Base-by-base conservation (phyloP, 2,113 vertebrate species). In the Spermophilus dauricus region DNA sequence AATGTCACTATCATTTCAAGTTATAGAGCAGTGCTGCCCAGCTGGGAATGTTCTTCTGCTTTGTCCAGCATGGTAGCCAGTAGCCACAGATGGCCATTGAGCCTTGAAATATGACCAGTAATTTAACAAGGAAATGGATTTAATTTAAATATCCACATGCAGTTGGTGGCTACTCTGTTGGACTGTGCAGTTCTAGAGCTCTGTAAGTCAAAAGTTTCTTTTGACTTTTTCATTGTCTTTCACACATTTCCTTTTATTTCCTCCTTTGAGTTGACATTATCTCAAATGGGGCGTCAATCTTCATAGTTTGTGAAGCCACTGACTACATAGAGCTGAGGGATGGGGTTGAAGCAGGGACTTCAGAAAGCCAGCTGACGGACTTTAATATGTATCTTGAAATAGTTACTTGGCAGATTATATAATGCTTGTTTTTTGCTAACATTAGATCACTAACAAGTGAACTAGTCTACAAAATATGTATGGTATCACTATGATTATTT, bases 211-310 rank as follows among this genome's bases (percentile, higher is more conserved):
- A 72, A n/a, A 63, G 5, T 37, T 11, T 69, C 7, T 0, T 20
- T 93, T 39, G 45, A 58, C 69, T 90, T 94, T 96, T 96, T 93
- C 94, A 93, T 86, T 48, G 8, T n/a, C 37, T 70, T 76, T 39
- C 7, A 51, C 3, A 93, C 76, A 20, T 72, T 26, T 88, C 51
- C 39, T 34, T 53, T 39, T 39, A 30, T 24, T 5, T 12, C 75
- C 39, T 53, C 48, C 39, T 70, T 75, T n/a, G 28, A 86, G 53
- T 86, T 48, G 32, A 32, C 37, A 58, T 78, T 67, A 32, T 78
- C 45, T 69, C 45, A 84, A 11, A 10, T 58, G 26, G n/a, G 34
- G 6, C 42, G 3, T 4, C 56, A 5, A 3, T 56, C 7, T 28
- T 28, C 10, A 20, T 45, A 61, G 34, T 39, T 63, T 26, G 28